phyloP scores from a whole-genome alignment of 2,113 vertebrate genomes.

The Diadophis punctatus region DNA sequence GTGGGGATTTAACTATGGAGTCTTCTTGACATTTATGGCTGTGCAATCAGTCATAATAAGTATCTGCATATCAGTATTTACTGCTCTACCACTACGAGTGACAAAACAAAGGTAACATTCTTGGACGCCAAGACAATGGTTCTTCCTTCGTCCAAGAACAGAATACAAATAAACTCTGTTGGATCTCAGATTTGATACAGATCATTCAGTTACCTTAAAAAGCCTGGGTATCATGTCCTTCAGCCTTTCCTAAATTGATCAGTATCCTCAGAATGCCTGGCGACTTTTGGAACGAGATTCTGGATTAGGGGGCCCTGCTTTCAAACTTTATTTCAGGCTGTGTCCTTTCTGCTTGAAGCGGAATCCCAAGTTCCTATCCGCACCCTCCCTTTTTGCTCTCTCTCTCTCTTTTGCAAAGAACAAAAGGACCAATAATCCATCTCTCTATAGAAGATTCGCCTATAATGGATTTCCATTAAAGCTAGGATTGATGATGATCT shows the following conservation, averaged over 20 bases:
- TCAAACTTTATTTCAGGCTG: not conserved
- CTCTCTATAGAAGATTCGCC: not conserved
- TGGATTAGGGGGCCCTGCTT: not conserved
- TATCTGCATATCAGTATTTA: not conserved
- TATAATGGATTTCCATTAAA: not conserved
- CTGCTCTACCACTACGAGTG: not conserved
- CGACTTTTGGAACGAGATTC: not conserved
- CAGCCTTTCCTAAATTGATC: not conserved
- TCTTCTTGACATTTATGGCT: not conserved
- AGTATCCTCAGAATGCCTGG: not conserved
- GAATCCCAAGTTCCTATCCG: not conserved
- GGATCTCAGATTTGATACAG: not conserved
- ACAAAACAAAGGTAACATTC: not conserved
- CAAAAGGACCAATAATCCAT: not conserved
- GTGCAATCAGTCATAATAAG: not conserved
- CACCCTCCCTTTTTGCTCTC: not conserved
- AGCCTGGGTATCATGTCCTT: not conserved
- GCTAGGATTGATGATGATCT: not conserved
- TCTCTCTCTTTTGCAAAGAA: not conserved
- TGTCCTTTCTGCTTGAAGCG: not conserved
- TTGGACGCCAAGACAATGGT: not conserved
- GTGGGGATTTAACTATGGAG: not conserved
- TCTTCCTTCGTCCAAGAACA: not conserved
- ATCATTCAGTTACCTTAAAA: not conserved
- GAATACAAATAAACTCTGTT: not conserved